phyloP scores from a whole-genome alignment of 2,113 vertebrate species.

The Anthoscopus minutus region DNA sequence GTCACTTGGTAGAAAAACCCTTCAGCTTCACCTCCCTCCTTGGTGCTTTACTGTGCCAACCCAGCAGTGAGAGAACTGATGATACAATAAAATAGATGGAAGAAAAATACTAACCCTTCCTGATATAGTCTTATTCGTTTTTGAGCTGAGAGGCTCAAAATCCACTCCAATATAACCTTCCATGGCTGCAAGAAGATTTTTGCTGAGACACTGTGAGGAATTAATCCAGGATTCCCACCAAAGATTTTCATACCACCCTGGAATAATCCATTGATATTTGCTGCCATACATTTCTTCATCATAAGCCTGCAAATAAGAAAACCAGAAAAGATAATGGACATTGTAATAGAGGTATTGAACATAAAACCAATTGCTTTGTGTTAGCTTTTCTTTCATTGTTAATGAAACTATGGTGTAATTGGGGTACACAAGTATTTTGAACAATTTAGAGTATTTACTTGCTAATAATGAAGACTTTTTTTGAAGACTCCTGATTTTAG shows the following conservation, averaged over 20 bases:
- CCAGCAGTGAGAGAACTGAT: not conserved
- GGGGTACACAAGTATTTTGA: not conserved
- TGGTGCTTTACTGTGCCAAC: not conserved
- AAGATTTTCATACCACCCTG: conserved; percentile 95
- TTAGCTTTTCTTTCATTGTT: not conserved
- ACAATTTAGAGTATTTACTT: not conserved
- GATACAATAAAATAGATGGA: not conserved
- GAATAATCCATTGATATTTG: conserved; percentile 99
- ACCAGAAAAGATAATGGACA: not conserved
- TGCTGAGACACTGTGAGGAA: conserved; percentile 88
- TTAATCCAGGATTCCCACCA: conserved; percentile 96
- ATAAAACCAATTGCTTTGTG: not conserved
- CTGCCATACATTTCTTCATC: conserved; percentile 95
- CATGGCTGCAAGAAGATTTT: conserved; percentile 91
- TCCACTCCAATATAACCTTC: conserved; percentile 98
- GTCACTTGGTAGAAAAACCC: not conserved
- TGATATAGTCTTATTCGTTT: conserved; percentile 90
- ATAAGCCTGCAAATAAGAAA: conserved; percentile 78
- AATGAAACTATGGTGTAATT: not conserved
- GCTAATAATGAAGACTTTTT: not conserved
- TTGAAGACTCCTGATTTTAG: not conserved
- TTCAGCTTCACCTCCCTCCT: not conserved
- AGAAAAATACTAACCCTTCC: conserved; percentile 81
- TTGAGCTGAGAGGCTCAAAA: conserved; percentile 96
- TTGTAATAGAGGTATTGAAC: not conserved